Conservation (phyloP, 53 echinoderm and acorn worm species). For the Zoroaster sp. region DNA sequence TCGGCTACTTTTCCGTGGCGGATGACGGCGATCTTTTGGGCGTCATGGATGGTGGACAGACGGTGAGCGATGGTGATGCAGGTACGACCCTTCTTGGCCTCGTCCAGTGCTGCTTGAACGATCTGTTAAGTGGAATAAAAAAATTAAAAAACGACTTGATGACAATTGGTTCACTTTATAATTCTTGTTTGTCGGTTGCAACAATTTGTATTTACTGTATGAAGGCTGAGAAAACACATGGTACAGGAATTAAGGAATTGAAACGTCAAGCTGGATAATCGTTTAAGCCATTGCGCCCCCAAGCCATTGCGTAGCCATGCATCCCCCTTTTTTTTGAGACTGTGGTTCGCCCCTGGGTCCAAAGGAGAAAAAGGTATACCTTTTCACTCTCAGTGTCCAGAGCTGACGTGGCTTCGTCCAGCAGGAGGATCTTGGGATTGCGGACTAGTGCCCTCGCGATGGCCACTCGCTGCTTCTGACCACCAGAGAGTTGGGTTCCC, state of each 20-base stretch:
- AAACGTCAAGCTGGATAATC: too few species aligned
- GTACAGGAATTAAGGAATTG: too few species aligned
- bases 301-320: too few species aligned
- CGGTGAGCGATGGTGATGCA: slow-evolving; percentile 99
- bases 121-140: not conserved
- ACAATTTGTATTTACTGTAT: too few species aligned
- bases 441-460: slow-evolving; percentile 85
- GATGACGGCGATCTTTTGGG: slow-evolving; percentile 91
- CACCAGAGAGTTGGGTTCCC: slow-evolving; percentile 89
- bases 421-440: slow-evolving; percentile 89
- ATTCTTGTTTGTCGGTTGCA: too few species aligned
- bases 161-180: too few species aligned
- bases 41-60: slow-evolving; percentile 95
- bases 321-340: too few species aligned
- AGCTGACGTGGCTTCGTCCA: slow-evolving; percentile 96
- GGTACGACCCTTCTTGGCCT: slow-evolving; percentile 95
- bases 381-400: slow-evolving; percentile 96
- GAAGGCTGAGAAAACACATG: too few species aligned
- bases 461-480: slow-evolving; percentile 93
- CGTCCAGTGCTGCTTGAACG: slow-evolving; percentile 49
- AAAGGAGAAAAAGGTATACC: too few species aligned
- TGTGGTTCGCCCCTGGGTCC: too few species aligned
- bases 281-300: too few species aligned
- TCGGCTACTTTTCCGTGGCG: slow-evolving; percentile 87
- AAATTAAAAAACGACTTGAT: not conserved